Conservation (phyloP, 2,113 vertebrate species). For the Trinectes maculatus region DNA sequence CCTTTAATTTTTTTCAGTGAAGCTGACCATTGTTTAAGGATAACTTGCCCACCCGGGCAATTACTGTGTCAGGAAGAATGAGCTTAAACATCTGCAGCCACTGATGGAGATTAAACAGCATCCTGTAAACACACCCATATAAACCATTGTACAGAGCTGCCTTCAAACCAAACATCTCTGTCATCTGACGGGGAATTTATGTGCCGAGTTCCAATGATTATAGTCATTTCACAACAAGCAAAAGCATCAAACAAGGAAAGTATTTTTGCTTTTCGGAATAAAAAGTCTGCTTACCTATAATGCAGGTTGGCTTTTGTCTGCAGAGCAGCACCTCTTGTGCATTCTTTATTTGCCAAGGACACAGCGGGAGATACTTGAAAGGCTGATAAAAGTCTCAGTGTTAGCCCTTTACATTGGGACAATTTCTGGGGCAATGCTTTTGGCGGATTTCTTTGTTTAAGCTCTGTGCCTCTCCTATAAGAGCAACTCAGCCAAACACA, state of each 20-base stretch:
- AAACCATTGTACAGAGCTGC: constrained; percentile 9
- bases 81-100: constrained; percentile 88
- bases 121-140: constrained; percentile 77
- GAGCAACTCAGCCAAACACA: constrained; percentile 85
- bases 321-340: constrained; percentile 34
- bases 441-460: constrained; percentile 94
- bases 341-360: constrained; percentile 82
- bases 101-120: constrained; percentile 82
- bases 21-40: constrained; percentile 94
- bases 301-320: constrained; percentile 34
- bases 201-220: not conserved
- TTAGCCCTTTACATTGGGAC: constrained; percentile 86
- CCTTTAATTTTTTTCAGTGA: constrained; percentile 72
- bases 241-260: not conserved
- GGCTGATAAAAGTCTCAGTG: constrained; percentile 70
- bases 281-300: not conserved
- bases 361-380: constrained; percentile 70
- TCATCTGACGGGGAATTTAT: not conserved
- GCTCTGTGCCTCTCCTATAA: constrained; percentile 85
- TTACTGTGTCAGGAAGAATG: constrained; percentile 95
- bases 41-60: constrained; percentile 81
- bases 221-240: not conserved
- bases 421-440: constrained; percentile 89
- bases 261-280: not conserved
- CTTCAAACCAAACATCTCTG: constrained; percentile 6